Evolutionary conservation across 2,888 invertebrate genomes (phyloP).

Genomic region (Hermaeophaga mercurialis): DNA sequence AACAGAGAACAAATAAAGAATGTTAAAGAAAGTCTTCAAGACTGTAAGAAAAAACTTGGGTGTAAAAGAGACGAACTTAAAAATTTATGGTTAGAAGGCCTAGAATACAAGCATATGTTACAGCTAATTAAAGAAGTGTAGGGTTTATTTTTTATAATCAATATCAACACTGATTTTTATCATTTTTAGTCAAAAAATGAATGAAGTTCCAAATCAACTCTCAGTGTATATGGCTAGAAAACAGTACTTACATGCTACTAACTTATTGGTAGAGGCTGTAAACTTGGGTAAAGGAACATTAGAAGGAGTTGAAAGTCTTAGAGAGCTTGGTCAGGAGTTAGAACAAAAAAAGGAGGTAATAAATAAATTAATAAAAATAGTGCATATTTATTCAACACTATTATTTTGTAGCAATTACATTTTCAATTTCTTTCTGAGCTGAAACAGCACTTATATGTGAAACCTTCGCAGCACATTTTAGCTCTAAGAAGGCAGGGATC

Average conservation of each 20-base stretch:
- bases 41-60: slow-evolving; percentile 83
- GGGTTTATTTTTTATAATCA: slow-evolving; percentile 45
- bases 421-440: slow-evolving; percentile 73
- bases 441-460: slow-evolving; percentile 70
- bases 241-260: slow-evolving; percentile 85
- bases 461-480: slow-evolving; percentile 54
- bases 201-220: slow-evolving; percentile 73
- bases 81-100: slow-evolving; percentile 91
- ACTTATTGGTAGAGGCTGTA: slow-evolving; percentile 74
- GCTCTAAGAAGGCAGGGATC: slow-evolving; percentile 67
- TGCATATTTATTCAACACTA: slow-evolving; percentile 19
- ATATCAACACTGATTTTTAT: background rate
- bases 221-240: slow-evolving; percentile 70
- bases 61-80: slow-evolving; percentile 92
- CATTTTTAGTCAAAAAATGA: slow-evolving; percentile 69
- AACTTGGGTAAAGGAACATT: slow-evolving; percentile 73
- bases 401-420: slow-evolving; percentile 65
- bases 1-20: slow-evolving; percentile 76
- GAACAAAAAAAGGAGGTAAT: slow-evolving; percentile 68
- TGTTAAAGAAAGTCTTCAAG: slow-evolving; percentile 80
- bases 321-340: slow-evolving; percentile 78
- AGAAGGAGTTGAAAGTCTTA: slow-evolving; percentile 81
- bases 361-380: too few species aligned
- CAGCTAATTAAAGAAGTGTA: slow-evolving; percentile 90
- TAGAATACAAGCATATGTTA: slow-evolving; percentile 93